Conservation (phyloP, 2,888 invertebrate genomes). For the Nomada ruficornis region DNA sequence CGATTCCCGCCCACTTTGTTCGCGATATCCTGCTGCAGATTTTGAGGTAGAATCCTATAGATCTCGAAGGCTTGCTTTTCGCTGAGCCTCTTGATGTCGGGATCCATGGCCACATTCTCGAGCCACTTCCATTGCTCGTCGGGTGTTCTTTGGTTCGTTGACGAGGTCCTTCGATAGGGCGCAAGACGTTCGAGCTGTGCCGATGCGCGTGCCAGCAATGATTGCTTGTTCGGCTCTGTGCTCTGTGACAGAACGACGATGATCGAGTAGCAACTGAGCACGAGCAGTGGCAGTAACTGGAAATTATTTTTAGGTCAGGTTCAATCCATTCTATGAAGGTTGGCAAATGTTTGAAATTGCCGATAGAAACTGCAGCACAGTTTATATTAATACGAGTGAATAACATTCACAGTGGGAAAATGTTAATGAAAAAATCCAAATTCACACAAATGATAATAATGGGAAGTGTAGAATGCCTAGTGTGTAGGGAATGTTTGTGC, state of each 20-base stretch:
- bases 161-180: constrained; percentile 68
- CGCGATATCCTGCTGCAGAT: constrained; percentile 54
- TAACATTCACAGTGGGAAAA: too few relatives aligned
- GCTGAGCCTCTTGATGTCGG: background rate
- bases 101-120: constrained; percentile 18
- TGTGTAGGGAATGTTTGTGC: too few relatives aligned
- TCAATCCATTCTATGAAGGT: background rate
- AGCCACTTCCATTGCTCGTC: constrained; percentile 24
- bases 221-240: constrained; percentile 47
- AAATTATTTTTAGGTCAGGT: constrained; percentile 20
- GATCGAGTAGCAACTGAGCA: constrained; percentile 66
- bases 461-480: too few relatives aligned
- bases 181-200: constrained; percentile 78
- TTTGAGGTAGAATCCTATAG: constrained; percentile 53
- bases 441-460: too few relatives aligned
- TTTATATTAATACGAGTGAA: too few relatives aligned
- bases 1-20: constrained; percentile 68
- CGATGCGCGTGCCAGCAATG: constrained; percentile 47
- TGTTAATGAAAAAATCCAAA: too few relatives aligned
- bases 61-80: constrained; percentile 38
- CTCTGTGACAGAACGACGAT: constrained; percentile 63
- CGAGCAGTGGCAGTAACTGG: constrained; percentile 32
- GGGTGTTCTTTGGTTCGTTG: constrained; percentile 5
- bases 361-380: too few relatives aligned
- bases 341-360: too few relatives aligned